Conservation (phyloP, 1,140 invertebrate genomes). For the Drosophila paulistorum region DNA sequence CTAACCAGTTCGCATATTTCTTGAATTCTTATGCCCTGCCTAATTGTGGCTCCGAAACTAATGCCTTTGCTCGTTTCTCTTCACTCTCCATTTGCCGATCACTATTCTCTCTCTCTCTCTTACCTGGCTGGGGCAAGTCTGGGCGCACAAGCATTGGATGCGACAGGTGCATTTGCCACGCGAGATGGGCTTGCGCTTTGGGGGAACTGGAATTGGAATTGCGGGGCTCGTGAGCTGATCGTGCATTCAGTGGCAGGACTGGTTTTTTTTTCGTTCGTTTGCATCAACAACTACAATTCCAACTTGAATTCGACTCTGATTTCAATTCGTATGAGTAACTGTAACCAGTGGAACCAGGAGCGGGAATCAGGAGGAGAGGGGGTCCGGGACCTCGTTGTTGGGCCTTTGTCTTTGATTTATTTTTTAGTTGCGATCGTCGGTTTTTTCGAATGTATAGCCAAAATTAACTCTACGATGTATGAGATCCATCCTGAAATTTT, state of each 20-base stretch:
- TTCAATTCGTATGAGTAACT: conserved; percentile 2
- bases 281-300: conserved; percentile 9
- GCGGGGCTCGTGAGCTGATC: conserved; percentile 19
- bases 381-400: not conserved
- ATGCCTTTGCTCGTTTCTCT: not conserved
- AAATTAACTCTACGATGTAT: too few species aligned
- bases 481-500: too few species aligned
- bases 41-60: conserved; percentile 14
- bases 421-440: not conserved
- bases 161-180: conserved; percentile 77
- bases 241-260: conserved; percentile 31
- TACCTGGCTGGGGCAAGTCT: conserved; percentile 9
- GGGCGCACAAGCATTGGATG: conserved; percentile 56
- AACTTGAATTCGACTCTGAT: conserved; percentile 14
- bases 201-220: conserved; percentile 48
- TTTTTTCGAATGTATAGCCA: too few species aligned
- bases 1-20: conserved; percentile 12
- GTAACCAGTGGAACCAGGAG: conserved; percentile 8
- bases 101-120: not conserved
- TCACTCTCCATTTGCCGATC: not conserved
- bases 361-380: not conserved
- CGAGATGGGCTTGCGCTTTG: conserved; percentile 50
- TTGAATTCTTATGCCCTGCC: conserved; percentile 16
- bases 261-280: conserved; percentile 41
- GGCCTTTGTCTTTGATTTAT: conserved; percentile 6